Conservation (phyloP, 1,140 invertebrate genomes). For the Drosophila jambulina region DNA sequence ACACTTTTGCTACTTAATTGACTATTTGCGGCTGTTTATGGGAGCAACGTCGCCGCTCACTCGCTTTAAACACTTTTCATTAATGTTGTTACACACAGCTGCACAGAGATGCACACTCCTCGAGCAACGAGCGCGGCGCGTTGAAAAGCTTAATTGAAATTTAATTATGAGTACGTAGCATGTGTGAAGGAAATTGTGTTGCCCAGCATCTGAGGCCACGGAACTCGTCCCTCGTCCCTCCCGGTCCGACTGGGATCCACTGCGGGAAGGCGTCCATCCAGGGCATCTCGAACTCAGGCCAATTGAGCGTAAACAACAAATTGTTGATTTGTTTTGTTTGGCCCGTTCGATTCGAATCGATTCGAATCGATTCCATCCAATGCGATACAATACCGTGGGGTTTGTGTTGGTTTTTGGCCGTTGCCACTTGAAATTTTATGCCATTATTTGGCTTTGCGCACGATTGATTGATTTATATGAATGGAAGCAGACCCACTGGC, state of each 20-base stretch:
- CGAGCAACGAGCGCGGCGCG: constrained; percentile 25
- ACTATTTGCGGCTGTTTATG: constrained; percentile 58
- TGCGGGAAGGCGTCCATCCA: constrained; percentile 37
- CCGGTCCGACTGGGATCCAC: neutral
- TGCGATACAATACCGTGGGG: constrained; percentile 2
- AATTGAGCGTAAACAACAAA: constrained; percentile 64
- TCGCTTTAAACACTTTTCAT: constrained; percentile 76
- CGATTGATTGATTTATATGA: constrained; percentile 68
- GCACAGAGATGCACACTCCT: constrained; percentile 37
- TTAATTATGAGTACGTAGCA: constrained; percentile 63
- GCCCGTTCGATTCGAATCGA: constrained; percentile 18
- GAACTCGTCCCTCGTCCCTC: neutral
- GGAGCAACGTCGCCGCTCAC: constrained; percentile 39
- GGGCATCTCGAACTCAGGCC: constrained; percentile 37
- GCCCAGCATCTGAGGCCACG: constrained; percentile 7
- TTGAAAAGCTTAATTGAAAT: constrained; percentile 78
- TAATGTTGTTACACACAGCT: constrained; percentile 68
- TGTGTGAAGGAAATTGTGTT: constrained; percentile 50
- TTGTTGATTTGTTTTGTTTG: constrained; percentile 64
- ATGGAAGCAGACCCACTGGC: constrained; percentile 36
- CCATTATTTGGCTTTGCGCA: constrained; percentile 60
- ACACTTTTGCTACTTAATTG: constrained; percentile 64
- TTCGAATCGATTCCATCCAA: constrained; percentile 16
- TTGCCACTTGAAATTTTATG: constrained; percentile 58
- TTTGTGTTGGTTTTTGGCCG: constrained; percentile 49